Evolutionary conservation across 2,888 invertebrate species (phyloP).

Genomic region (Stenchaetothrips biformis): DNA sequence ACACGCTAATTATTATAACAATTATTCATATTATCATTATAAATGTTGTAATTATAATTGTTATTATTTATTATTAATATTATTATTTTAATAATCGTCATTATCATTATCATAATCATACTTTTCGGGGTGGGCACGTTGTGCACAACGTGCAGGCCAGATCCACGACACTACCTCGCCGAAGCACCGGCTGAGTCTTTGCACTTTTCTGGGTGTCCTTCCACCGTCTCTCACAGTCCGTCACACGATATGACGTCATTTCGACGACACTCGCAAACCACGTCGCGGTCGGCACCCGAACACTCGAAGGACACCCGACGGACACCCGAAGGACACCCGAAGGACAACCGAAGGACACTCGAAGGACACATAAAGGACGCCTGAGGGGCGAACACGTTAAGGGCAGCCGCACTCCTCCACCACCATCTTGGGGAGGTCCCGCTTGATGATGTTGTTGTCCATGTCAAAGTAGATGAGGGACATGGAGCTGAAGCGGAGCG

Average conservation of each 20-base stretch:
- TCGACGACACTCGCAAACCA: too few relatives aligned
- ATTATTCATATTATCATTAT: background rate
- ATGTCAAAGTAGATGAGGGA: slow-evolving; percentile 88
- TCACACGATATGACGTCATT: too few relatives aligned
- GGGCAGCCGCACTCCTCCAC: slow-evolving; percentile 95
- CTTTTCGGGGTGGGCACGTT: background rate
- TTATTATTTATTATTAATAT: background rate
- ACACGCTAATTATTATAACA: background rate
- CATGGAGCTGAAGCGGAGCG: slow-evolving; percentile 86
- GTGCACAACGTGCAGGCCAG: background rate
- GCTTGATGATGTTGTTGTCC: slow-evolving; percentile 84
- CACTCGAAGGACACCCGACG: too few relatives aligned
- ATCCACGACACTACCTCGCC: too few relatives aligned
- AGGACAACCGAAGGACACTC: background rate
- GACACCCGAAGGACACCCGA: background rate
- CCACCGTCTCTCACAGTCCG: too few relatives aligned
- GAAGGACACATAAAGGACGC: too few relatives aligned
- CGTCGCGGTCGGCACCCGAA: too few relatives aligned
- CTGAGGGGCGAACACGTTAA: too few relatives aligned
- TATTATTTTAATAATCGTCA: background rate
- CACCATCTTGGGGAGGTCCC: slow-evolving; percentile 92
- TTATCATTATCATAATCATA: background rate
- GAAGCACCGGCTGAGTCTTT: too few relatives aligned
- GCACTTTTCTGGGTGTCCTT: too few relatives aligned
- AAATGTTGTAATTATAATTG: background rate